A percentile compares a stretch with the other conserved stretches of the same genome.
Evolutionary conservation across 64 coral and sea anemone genomes (phyloP).

Genomic region (Montipora sp.): DNA sequence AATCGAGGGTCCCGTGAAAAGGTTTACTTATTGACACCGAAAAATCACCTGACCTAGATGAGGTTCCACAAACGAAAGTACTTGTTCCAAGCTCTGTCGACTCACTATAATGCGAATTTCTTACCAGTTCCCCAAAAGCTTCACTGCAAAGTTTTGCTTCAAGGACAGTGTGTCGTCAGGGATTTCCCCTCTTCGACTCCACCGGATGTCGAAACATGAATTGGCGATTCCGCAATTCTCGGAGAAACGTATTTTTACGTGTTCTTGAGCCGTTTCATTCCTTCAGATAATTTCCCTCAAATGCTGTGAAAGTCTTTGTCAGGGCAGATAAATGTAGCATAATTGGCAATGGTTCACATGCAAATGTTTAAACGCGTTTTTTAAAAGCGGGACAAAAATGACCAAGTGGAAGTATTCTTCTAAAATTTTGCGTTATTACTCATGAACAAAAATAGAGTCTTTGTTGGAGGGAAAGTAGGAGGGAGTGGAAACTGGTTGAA

Average conservation of each 20-base stretch:
- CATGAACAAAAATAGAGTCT: background rate
- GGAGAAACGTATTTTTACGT: no score
- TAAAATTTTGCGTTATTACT: background rate
- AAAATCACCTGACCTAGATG: background rate
- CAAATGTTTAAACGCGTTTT: no score
- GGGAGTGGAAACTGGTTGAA: background rate
- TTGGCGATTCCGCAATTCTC: background rate
- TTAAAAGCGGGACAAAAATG: background rate
- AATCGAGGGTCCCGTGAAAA: background rate
- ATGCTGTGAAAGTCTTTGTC: background rate
- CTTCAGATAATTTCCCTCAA: background rate
- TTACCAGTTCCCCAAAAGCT: background rate
- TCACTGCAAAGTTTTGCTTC: background rate
- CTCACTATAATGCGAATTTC: background rate
- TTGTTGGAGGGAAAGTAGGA: background rate
- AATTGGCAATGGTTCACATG: no score
- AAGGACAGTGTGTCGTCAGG: background rate
- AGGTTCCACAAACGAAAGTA: background rate
- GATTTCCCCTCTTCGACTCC: constrained; percentile 15
- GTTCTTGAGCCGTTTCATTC: no score
- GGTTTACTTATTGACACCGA: background rate
- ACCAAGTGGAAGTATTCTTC: background rate
- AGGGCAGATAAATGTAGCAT: background rate
- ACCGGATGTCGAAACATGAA: background rate
- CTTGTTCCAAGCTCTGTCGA: background rate